Base-by-base conservation (phyloP, 2,797 vertebrate genomes). In the Tarsius wallacei region DNA sequence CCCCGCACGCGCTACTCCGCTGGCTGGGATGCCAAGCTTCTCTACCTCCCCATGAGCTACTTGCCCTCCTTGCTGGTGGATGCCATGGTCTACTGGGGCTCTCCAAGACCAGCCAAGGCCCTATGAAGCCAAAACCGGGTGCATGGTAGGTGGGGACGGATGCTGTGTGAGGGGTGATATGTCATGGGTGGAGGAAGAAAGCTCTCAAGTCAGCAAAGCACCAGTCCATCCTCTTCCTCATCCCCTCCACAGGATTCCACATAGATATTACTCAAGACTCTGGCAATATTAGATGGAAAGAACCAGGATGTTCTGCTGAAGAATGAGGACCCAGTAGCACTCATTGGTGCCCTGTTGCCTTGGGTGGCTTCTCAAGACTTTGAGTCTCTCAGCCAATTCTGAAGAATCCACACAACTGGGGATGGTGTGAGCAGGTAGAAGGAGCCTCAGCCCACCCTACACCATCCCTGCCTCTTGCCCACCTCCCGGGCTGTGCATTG, bases 41-140 rank as follows among this genome's bases (percentile, higher is more conserved):
- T 97, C 55, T 80, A 90, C 82, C 9, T 98, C 7, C 98, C 98
- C 0, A 21, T 98, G 96, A 99, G 98, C 96, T 99, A 98, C 95
- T 64, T 98, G 95, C 98, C 98, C 21, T 97, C 97, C 9, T 88
- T 26, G 16, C 74, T 98, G 17, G 5, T 21, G 4, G 98, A 98
- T 15, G 1, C 57, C 8, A 0, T 98, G 0, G 0, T 96, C 2
- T 1, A 0, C 9, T 55, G 57, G 83, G 0, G 0, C 0, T 10
- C 0, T 0, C 9, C 78, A 22, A 89, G 42, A 22, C 96, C 96
- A 2, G 9, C 15, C 3, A 57, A 91, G 19, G 53, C 94, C 21
- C 5, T 96, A 8, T 98, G 80, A 97, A 83, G 0, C 16, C 66
- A 59, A 19, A 22, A 3, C 6, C 5, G 8, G 22, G 53, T 47